Evolutionary conservation across 2,797 vertebrate genomes (phyloP), one percentile per base, ranked within the genome.

Genomic region (Epinephelus awoara): DNA sequence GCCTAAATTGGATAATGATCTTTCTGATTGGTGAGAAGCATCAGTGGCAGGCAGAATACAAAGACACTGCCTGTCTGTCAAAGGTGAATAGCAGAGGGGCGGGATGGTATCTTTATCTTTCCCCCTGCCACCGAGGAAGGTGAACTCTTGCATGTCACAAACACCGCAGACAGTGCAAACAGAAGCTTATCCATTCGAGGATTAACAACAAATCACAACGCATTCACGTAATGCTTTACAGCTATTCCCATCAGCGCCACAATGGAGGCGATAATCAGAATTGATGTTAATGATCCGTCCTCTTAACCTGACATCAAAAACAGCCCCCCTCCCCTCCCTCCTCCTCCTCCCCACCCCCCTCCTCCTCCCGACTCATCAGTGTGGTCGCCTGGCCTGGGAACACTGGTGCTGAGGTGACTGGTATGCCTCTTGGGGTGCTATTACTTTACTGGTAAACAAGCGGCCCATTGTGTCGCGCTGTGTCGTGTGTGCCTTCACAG

Each of bases 381-480:
- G 92, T 89, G 88, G 88, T 85, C 84, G 85, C 85, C 89, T 77
- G 85, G 92, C 86, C 90, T 93, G 94, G 91, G 94, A 95, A 95
- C 90, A 89, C 84, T 92, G 90, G 91, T 92, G 86, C 91, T 92
- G 93, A 92, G 93, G 93, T 94, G 91, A 94, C 93, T 91, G 90
- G 88, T 93, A 91, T 93, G 92, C 89, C 92, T 93, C 94, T 95
- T 91, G 92, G 89, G 93, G 92, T 94, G 93, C 93, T 94, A 93
- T 94, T 95, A 94, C 94, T 95, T 95, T 93, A 91, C 93, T 95
- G 95, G 96, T 96, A 96, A 98, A 97, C 96, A 97, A 97, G 95
- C 94, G 90, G 87, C 85, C 95, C 95, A 97, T 97, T 97, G 97
- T 97, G 91, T 92, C 72, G 83, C 80, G 72, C 91, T 81, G 88